Percentiles rank a stretch among this genome's conserved stretches.
phyloP scores from a whole-genome alignment of 1,140 invertebrate genomes.

The Ephestia elutella region DNA sequence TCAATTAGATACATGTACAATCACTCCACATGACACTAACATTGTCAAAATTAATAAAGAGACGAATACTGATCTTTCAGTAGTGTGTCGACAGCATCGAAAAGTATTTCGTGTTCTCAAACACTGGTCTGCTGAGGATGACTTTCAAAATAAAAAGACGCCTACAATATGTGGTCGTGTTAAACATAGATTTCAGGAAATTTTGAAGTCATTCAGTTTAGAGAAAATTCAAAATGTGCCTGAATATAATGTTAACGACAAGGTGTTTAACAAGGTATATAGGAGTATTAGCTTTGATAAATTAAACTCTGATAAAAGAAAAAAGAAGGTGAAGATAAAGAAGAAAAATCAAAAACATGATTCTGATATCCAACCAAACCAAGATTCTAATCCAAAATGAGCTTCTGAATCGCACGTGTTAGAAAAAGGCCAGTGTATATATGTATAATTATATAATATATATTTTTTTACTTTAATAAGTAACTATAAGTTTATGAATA shows the following conservation, averaged over 20 bases:
- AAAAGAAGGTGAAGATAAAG: neutral
- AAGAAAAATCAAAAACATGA: neutral
- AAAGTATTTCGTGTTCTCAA: conserved; percentile 20
- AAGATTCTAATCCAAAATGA: neutral
- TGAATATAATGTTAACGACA: conserved; percentile 4
- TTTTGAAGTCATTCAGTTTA: conserved; percentile 8
- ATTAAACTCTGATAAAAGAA: neutral
- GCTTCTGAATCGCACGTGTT: neutral
- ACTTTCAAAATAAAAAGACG: neutral
- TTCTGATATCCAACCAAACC: neutral
- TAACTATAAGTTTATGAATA: too few species aligned
- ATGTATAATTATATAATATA: too few species aligned
- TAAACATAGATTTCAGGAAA: neutral
- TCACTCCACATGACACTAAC: neutral
- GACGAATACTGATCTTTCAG: conserved; percentile 16
- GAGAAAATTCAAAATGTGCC: conserved; percentile 28
- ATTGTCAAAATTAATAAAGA: conserved; percentile 18
- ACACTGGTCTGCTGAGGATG: conserved; percentile 15
- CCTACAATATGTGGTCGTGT: neutral
- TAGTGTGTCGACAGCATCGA: conserved; percentile 26
- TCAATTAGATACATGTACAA: conserved; percentile 14
- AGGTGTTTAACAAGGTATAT: conserved; percentile 20
- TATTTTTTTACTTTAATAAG: too few species aligned
- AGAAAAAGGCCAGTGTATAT: too few species aligned
- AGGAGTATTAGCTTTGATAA: conserved; percentile 17